Evolutionary conservation across 2,888 invertebrate species (phyloP).

Genomic region (Orthonevra nobilis): DNA sequence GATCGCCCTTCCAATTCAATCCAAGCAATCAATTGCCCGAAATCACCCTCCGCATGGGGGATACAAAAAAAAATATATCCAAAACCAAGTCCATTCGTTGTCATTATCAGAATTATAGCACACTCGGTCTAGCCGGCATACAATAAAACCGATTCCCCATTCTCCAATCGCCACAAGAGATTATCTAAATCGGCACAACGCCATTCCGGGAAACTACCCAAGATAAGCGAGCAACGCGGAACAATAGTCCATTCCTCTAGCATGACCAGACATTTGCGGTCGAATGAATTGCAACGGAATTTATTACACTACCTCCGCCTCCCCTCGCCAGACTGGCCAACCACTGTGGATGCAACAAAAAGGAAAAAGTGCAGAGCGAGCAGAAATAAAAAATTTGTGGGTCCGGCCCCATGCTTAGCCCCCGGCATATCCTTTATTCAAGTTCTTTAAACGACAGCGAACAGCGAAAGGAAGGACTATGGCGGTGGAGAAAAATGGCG

Average conservation of each 20-base stretch:
- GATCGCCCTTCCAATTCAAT: too few relatives aligned
- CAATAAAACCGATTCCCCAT: too few relatives aligned
- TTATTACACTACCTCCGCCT: slow-evolving; percentile 48
- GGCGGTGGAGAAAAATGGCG: too few relatives aligned
- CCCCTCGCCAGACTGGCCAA: slow-evolving; percentile 31
- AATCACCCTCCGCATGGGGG: slow-evolving; percentile 37
- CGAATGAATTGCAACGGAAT: slow-evolving; percentile 71
- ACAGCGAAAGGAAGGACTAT: slow-evolving; percentile 33
- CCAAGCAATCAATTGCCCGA: slow-evolving; percentile 24
- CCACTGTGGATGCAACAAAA: slow-evolving; percentile 62
- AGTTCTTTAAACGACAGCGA: slow-evolving; percentile 49
- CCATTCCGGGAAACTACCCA: slow-evolving; percentile 33
- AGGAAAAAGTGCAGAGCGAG: slow-evolving; percentile 12
- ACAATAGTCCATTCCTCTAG: slow-evolving; percentile 46
- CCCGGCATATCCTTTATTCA: slow-evolving; percentile 12
- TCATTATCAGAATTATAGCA: slow-evolving; percentile 65
- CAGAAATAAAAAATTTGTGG: slow-evolving; percentile 18
- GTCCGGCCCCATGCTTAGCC: too few relatives aligned
- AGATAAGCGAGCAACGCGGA: slow-evolving; percentile 29
- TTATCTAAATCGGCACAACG: slow-evolving; percentile 62
- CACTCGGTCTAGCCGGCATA: slow-evolving; percentile 50
- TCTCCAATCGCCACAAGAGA: slow-evolving; percentile 36
- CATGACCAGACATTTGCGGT: slow-evolving; percentile 72
- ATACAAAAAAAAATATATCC: too few relatives aligned
- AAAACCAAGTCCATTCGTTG: slow-evolving; percentile 58